Conservation (phyloP, 1,140 invertebrate species). For the Matsumurasca onukii region DNA sequence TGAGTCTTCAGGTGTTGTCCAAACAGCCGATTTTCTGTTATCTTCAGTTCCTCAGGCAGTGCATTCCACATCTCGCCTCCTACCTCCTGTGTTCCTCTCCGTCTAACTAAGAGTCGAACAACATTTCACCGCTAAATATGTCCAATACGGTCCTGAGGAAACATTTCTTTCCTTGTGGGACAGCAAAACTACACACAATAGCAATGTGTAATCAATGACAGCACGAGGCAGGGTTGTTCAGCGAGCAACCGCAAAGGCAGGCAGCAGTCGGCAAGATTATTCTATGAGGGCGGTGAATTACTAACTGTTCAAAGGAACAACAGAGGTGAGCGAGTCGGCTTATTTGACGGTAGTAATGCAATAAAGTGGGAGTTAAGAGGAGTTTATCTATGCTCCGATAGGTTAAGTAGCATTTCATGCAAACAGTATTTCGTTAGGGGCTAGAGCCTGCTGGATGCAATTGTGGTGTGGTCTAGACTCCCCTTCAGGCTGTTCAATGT, state of each 20-base stretch:
- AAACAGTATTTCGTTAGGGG: conserved; percentile 37
- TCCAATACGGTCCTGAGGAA: no score
- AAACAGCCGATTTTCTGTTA: no score
- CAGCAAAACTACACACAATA: background rate
- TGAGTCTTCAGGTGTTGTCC: no score
- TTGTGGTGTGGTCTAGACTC: conserved; percentile 33
- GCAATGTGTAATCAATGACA: background rate
- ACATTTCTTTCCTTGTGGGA: no score
- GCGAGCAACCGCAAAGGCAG: background rate
- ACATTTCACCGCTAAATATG: no score
- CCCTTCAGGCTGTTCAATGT: no score
- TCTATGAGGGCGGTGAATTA: no score
- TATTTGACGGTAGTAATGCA: conserved; percentile 37
- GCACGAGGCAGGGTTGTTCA: background rate
- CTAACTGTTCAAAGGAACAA: conserved; percentile 27
- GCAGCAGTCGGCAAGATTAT: no score
- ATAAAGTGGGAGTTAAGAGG: conserved; percentile 33
- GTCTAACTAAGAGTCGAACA: no score
- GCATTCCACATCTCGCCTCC: no score
- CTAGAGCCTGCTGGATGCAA: conserved; percentile 36
- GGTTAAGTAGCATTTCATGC: conserved; percentile 39
- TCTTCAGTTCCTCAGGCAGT: no score
- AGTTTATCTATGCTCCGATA: conserved; percentile 40
- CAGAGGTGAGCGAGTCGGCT: conserved; percentile 32
- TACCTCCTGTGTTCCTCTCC: no score